Conservation (phyloP, 2,797 vertebrate genomes). For the Siniperca scherzeri region DNA sequence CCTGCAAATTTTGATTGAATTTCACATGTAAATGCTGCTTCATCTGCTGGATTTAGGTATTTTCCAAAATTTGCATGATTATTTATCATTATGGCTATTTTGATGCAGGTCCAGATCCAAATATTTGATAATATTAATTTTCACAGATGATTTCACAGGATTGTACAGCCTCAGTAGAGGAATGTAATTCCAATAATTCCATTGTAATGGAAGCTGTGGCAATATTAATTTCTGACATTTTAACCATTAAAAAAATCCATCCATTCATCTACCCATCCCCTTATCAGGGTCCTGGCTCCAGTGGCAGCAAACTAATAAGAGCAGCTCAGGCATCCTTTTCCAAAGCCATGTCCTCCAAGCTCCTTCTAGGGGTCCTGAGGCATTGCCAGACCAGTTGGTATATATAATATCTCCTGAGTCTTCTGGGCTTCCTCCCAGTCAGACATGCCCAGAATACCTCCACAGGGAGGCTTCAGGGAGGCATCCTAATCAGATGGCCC, state of each 20-base stretch:
- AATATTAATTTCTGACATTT: slow-evolving; percentile 19
- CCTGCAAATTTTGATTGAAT: neutral
- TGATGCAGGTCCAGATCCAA: neutral
- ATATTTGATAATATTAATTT: neutral
- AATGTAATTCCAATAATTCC: too few species aligned
- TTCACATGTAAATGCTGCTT: neutral
- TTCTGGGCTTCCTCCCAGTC: slow-evolving; percentile 62
- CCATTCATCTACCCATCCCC: neutral
- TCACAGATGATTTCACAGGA: neutral
- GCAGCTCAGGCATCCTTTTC: slow-evolving; percentile 17
- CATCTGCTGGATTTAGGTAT: neutral
- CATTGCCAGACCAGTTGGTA: slow-evolving; percentile 54
- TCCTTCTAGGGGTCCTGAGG: slow-evolving; percentile 55
- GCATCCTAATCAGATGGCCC: slow-evolving; percentile 71
- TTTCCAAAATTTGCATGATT: neutral
- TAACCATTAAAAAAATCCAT: slow-evolving; percentile 7
- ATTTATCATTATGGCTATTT: neutral
- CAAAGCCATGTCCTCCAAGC: slow-evolving; percentile 33
- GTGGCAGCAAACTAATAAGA: slow-evolving; percentile 30
- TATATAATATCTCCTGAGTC: slow-evolving; percentile 53
- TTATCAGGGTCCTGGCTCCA: neutral
- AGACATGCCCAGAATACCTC: slow-evolving; percentile 61
- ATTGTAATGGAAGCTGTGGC: neutral
- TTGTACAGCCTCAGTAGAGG: neutral
- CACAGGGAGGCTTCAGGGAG: slow-evolving; percentile 56